Conservation (phyloP, 1,140 invertebrate genomes). For the Neomicropteryx cornuta region DNA sequence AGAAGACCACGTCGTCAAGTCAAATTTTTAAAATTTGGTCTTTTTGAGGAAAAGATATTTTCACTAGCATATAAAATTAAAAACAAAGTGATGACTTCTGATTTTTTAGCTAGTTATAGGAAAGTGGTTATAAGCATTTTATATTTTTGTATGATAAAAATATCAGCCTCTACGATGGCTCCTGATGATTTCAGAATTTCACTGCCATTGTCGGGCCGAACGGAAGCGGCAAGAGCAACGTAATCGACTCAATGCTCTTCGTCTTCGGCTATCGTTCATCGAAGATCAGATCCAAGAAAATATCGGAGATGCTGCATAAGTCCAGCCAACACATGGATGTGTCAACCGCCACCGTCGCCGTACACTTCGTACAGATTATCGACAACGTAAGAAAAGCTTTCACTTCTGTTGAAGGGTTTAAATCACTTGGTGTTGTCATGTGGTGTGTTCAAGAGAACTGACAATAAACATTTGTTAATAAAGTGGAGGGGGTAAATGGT, state of each 20-base stretch:
- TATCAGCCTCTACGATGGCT: not conserved
- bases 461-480: conserved; percentile 4
- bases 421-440: conserved; percentile 1
- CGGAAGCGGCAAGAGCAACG: conserved; percentile 99
- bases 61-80: too few relatives aligned
- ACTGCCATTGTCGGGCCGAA: conserved; percentile 97
- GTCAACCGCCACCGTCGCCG: conserved; percentile 72
- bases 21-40: too few relatives aligned
- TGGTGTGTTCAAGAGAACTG: not conserved
- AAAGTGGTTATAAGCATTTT: too few relatives aligned
- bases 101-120: too few relatives aligned
- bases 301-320: conserved; percentile 89
- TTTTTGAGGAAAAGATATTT: too few relatives aligned
- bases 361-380: conserved; percentile 85
- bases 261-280: conserved; percentile 95
- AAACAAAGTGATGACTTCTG: too few relatives aligned
- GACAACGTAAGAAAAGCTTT: conserved; percentile 54
- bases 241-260: conserved; percentile 99
- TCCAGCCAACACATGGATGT: conserved; percentile 75
- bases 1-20: too few relatives aligned
- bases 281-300: conserved; percentile 93
- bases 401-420: conserved; percentile 17
- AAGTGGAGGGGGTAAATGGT: too few relatives aligned
- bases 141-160: too few relatives aligned
- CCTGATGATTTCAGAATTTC: conserved; percentile 66